Evolutionary conservation across 2,888 invertebrate genomes (phyloP).

Genomic region (Phengaris alcon): DNA sequence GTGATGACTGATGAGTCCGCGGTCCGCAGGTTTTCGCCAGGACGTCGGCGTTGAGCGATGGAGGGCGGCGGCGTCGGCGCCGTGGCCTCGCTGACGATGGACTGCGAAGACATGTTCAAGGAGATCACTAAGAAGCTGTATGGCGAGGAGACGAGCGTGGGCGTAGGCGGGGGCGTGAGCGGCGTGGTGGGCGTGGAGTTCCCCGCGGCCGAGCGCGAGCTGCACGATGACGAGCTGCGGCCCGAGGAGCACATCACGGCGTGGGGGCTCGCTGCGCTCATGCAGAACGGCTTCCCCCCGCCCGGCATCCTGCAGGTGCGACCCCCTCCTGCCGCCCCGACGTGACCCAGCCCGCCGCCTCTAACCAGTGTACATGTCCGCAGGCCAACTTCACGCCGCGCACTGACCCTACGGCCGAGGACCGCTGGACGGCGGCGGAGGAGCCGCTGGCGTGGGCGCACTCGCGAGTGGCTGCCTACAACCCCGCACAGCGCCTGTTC

Average conservation of each 20-base stretch:
- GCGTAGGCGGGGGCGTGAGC: conserved; percentile 51
- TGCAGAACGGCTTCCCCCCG: conserved; percentile 86
- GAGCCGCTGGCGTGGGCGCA: conserved; percentile 86
- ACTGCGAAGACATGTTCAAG: conserved; percentile 92
- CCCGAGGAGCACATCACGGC: conserved; percentile 86
- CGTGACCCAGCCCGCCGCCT: background rate
- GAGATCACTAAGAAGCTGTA: conserved; percentile 95
- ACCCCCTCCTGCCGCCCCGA: background rate
- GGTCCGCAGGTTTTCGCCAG: conserved; percentile 16
- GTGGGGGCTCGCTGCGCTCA: conserved; percentile 86
- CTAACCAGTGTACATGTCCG: background rate
- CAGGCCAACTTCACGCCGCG: conserved; percentile 79
- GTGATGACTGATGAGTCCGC: background rate
- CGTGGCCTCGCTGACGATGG: conserved; percentile 80
- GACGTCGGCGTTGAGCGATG: conserved; percentile 56
- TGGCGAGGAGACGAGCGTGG: conserved; percentile 85
- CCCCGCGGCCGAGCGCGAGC: conserved; percentile 73
- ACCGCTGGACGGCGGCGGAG: conserved; percentile 84
- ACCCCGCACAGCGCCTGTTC: conserved; percentile 86
- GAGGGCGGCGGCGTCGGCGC: conserved; percentile 68
- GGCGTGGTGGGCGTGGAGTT: conserved; percentile 68
- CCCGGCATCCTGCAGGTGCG: conserved; percentile 78
- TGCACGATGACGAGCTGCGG: conserved; percentile 77
- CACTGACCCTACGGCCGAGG: conserved; percentile 71
- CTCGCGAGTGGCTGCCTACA: conserved; percentile 89